These are phyloP conservation scores for Nannoperca australis DNA, from an alignment of 2,797 vertebrate genomes.

Conservation along the genomic window DNA sequence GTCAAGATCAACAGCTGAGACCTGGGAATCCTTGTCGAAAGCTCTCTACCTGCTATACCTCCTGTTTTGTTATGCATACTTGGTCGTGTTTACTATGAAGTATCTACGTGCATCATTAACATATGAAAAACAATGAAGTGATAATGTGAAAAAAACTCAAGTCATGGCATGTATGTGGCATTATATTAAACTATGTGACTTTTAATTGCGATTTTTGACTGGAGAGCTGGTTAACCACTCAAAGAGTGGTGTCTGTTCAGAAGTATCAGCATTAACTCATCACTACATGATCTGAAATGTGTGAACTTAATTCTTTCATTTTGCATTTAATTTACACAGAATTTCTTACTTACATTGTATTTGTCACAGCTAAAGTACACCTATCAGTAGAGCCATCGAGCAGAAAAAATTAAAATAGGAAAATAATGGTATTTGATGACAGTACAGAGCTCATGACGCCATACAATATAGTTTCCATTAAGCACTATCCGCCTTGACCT, in stretches of 20 bases:
- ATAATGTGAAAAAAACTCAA: not conserved
- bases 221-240: not conserved
- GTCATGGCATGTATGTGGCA: not conserved
- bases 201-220: not conserved
- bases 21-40: conserved; percentile 9
- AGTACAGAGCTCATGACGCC: not conserved
- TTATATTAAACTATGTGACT: not conserved
- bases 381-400: not conserved
- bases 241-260: not conserved
- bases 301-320: not conserved
- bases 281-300: not conserved
- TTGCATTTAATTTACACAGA: not conserved
- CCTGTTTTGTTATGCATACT: not conserved
- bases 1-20: conserved; percentile 65
- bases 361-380: not conserved
- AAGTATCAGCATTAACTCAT: not conserved
- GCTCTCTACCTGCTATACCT: not conserved
- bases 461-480: not conserved
- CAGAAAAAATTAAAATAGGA: not conserved
- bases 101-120: conserved; percentile 9
- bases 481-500: conserved; percentile 40
- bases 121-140: not conserved
- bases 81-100: not conserved
- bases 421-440: not conserved
- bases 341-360: not conserved